These are phyloP conservation scores for Cordilura impudica DNA, from an alignment of 2,888 invertebrate species.

Conservation along the genomic window DNA sequence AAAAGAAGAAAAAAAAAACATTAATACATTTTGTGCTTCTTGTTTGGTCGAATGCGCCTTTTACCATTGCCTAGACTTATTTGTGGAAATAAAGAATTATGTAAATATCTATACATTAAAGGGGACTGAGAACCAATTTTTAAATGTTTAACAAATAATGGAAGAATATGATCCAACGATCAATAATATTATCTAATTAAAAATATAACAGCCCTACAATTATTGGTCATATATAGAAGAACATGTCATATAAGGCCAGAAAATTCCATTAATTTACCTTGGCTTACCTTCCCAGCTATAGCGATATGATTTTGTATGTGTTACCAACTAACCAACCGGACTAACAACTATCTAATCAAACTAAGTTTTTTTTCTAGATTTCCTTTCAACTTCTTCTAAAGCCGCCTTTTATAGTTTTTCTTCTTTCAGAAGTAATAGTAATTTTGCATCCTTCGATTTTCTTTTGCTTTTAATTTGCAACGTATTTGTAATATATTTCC, in stretches of 20 bases:
- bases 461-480: slow-evolving; percentile 41
- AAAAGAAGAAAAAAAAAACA: slow-evolving; percentile 1
- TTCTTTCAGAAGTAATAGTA: slow-evolving; percentile 3
- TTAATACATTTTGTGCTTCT: slow-evolving; percentile 50
- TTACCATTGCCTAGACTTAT: slow-evolving; percentile 23
- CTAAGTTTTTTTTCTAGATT: slow-evolving; percentile 34
- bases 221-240: no score
- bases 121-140: no score
- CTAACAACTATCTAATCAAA: slow-evolving; percentile 63
- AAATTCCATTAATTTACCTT: no score
- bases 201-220: no score
- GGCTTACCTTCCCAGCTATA: neutral
- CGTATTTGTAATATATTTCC: slow-evolving; percentile 48
- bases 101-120: slow-evolving; percentile 19
- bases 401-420: slow-evolving; percentile 30
- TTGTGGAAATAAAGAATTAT: slow-evolving; percentile 19
- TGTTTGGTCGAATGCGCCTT: slow-evolving; percentile 28
- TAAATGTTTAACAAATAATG: no score
- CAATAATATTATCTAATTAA: no score
- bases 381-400: slow-evolving; percentile 42
- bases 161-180: no score
- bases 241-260: no score
- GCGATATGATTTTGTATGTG: slow-evolving; percentile 1
- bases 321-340: slow-evolving; percentile 44
- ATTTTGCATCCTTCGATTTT: neutral